Conservation (phyloP, 2,797 vertebrate genomes). For the Urosaurus nigricauda region DNA sequence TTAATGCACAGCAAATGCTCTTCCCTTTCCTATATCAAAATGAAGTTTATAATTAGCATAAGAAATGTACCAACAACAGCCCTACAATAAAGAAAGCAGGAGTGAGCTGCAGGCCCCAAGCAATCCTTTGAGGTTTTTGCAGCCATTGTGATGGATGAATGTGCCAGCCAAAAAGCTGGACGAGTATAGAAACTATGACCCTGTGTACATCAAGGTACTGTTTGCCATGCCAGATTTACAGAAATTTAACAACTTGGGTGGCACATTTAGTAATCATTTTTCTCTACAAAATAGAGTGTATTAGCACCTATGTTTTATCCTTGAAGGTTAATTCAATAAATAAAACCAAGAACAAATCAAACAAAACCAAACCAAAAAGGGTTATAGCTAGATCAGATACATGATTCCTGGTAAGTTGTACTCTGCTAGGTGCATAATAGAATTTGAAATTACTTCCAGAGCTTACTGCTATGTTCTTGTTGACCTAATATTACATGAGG, state of each 20-base stretch:
- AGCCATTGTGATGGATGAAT: conserved; percentile 10
- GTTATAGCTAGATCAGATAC: rapidly evolving
- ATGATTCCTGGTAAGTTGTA: conserved; percentile 20
- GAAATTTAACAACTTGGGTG: conserved; percentile 10
- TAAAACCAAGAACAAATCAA: conserved; percentile 34
- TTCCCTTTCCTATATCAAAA: conserved; percentile 28
- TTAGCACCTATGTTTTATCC: not conserved
- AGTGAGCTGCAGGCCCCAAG: not conserved
- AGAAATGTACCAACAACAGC: conserved; percentile 6
- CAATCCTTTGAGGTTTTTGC: conserved; percentile 14
- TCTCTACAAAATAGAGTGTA: conserved; percentile 13
- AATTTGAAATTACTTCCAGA: conserved; percentile 17
- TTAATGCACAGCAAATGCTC: not conserved
- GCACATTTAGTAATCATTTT: conserved; percentile 23
- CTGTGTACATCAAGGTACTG: not conserved
- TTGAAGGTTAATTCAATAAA: not conserved
- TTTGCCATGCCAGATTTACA: conserved; percentile 15
- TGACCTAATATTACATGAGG: conserved; percentile 12
- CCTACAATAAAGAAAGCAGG: conserved; percentile 27
- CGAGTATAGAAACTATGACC: not conserved
- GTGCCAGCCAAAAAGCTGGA: conserved; percentile 6
- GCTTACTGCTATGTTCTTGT: conserved; percentile 25
- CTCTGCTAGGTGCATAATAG: conserved; percentile 19
- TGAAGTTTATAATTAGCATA: conserved; percentile 28
- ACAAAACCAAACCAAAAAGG: not conserved